Base-by-base conservation (phyloP, 2,888 invertebrate species). In the Protodeltote pygarga region DNA sequence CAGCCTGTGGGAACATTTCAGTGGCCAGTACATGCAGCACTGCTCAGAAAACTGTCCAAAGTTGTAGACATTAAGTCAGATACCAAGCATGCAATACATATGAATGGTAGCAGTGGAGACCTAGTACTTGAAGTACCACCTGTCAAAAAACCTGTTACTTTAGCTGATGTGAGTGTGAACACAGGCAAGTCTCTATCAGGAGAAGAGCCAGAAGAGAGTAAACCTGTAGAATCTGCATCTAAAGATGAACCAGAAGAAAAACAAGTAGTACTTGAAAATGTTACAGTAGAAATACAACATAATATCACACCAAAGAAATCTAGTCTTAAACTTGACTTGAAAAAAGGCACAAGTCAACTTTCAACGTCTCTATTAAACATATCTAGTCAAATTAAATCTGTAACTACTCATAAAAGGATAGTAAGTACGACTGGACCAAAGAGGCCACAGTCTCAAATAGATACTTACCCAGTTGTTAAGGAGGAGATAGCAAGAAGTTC, bases 331-430 rank as follows among this genome's bases (percentile, higher is more conserved):
- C 75, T 92, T 19, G 91, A 92, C 57, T 73, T 92, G 44, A 91
- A 89, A 62, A 91, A 88, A 61, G 89, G 91, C 17, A 89, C 91
- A 1, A 85, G 88, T 71, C 87, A 88, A 52, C 71, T 90, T 5
- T 91, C 91, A 15, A 82, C 85, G 5, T 91, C 91, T 17, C 60
- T 92, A 46, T 62, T 92, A 23, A 92, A 91, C 75, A 92, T 92
- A 79, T 91, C 91, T 37, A 91, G 91, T 80, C 91, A 91, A 77
- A 91, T 92, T 34, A 91, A 91, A 67, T 92, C 91, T 14, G 86
- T 92, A 10, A 92, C 91, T 3, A 92, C 91, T 37, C 91, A 92
- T 69, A 92, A 92, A 58, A 83, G 89, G 46, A 81, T 90, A 71
- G 84, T 90, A 6, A 92, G 90, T 71, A 85, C 89, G 0, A 87